Percentiles rank a stretch among this genome's conserved stretches.
phyloP scores from a whole-genome alignment of 1,140 invertebrate species.

The Nasonia longicornis region DNA sequence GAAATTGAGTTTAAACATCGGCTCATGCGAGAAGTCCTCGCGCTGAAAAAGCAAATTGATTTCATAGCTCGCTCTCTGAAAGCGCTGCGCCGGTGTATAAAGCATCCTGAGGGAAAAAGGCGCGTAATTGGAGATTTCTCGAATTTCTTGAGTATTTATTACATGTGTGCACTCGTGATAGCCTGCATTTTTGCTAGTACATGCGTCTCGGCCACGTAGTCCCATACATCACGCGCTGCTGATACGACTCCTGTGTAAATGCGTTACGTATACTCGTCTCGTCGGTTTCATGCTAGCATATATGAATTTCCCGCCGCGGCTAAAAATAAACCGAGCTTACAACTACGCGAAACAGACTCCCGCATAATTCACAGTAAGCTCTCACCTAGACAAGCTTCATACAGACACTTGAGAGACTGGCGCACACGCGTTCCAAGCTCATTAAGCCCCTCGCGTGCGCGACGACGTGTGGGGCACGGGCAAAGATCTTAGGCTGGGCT shows the following conservation, averaged over 20 bases:
- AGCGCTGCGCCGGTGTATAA: background rate
- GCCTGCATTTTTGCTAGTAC: background rate
- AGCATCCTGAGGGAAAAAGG: constrained; percentile 3
- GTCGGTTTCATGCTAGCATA: too few relatives aligned
- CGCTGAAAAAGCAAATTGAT: constrained; percentile 31
- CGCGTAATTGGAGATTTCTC: constrained; percentile 36
- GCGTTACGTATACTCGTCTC: too few relatives aligned
- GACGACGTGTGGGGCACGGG: constrained; percentile 37
- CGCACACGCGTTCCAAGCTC: constrained; percentile 9
- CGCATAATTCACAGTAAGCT: background rate
- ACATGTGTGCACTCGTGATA: background rate
- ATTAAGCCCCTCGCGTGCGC: constrained; percentile 16
- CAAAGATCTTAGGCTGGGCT: constrained; percentile 18
- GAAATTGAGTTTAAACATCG: constrained; percentile 37
- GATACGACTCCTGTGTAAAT: too few relatives aligned
- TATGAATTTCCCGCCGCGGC: too few relatives aligned
- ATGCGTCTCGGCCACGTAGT: background rate
- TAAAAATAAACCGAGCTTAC: background rate
- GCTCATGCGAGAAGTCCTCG: background rate
- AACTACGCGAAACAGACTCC: background rate
- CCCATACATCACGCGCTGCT: background rate
- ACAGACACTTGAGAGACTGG: background rate
- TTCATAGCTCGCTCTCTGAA: background rate
- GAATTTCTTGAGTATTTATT: constrained; percentile 25
- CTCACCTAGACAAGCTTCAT: background rate